Evolutionary conservation across 2,888 invertebrate genomes (phyloP), one percentile per base, ranked within the genome.

Genomic region (Macropis europaea): DNA sequence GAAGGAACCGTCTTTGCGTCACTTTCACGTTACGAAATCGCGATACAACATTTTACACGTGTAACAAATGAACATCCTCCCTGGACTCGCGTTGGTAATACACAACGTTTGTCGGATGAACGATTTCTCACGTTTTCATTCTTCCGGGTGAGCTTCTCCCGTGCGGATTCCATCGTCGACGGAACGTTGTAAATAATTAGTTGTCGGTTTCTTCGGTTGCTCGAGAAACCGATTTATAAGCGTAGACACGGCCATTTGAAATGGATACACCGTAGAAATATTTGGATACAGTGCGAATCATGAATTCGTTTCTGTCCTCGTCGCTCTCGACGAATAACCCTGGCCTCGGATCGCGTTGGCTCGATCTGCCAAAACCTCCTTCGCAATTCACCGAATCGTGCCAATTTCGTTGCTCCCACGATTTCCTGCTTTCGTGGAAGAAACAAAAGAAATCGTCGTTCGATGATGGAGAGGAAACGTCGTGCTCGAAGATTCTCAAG

Each of bases 351-450:
- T 42, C 19, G 28, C 24, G 13, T 15, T 7, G 45, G 22, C 47
- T 15, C 15, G 34, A 34, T 50, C 9, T 57, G 43, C 54, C 57
- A 53, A 69, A 22, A 61, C 13, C 11, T n/a, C 28, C 52, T n/a
- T 3, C 34, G 19, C n/a, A 11, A 26, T 47, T 13, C 6, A 4
- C 5, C 13, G 30, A 19, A 40, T 6, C 15, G 3, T 52, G 40
- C 32, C 53, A 76, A 60, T 61, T 62, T 63, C 15, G 30, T 48
- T 47, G 45, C 42, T n/a, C 7, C 28, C 7, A 22, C 13, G 50
- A 36, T 45, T 19, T 15, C 60, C 34, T n/a, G 36, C 30, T 28
- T 28, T 7, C 40, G 13, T 1, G n/a, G 19, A 43, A 36, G 11
- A 30, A 15, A 19, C 2, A 3, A 5, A 17, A 50, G 32, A 22